Base-by-base conservation (phyloP, 2,113 vertebrate species). In the Dolichallabes microphthalmus region DNA sequence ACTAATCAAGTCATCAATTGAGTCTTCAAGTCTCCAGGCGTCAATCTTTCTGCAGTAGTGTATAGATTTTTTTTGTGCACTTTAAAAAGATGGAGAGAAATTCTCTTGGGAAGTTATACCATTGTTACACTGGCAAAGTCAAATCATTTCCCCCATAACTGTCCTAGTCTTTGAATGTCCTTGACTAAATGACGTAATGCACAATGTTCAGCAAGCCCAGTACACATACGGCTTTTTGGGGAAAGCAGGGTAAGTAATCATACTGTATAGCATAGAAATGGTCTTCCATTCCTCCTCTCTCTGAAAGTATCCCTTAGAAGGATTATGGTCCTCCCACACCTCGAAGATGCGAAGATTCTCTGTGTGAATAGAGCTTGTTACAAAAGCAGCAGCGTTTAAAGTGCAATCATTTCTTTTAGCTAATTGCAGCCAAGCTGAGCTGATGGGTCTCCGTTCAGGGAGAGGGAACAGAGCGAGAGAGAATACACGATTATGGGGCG, bases 1-100 rank as follows among this genome's bases (percentile, higher is more conserved):
- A 73, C 86, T 87, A 88, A 91, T 90, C 88, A 91, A 90, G 86
- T 86, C 83, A 61, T 63, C 45, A 8, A 45, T 45, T 45, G 45
- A 45, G 45, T 45, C 39, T 39, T 39, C 45, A 45, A 7, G 45
- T 45, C 45, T 45, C 7, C 5, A 45, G 45, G 45, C 45, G 45
- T 88, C 83, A 86, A 82, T 80, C 68, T 85, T 85, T 87, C 68
- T 68, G 86, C 86, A 75, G 22, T 88, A 89, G 89, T 88, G 85
- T 74, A 85, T 86, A 81, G 88, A 71, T 75, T 52, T 19, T 69
- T 87, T 69, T 89, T 22, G 9, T 85, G 78, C 19, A 10, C 68
- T 61, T 35, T 73, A 27, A 82, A 85, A 73, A 57, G 64, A 68
- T 30, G 22, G 13, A 11, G 57, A 9, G 14, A 17, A 39, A 84